Percentiles rank a stretch among this genome's conserved stretches.
Evolutionary conservation across 2,888 invertebrate genomes (phyloP).

Genomic region (Caenorhabditis sp.): DNA sequence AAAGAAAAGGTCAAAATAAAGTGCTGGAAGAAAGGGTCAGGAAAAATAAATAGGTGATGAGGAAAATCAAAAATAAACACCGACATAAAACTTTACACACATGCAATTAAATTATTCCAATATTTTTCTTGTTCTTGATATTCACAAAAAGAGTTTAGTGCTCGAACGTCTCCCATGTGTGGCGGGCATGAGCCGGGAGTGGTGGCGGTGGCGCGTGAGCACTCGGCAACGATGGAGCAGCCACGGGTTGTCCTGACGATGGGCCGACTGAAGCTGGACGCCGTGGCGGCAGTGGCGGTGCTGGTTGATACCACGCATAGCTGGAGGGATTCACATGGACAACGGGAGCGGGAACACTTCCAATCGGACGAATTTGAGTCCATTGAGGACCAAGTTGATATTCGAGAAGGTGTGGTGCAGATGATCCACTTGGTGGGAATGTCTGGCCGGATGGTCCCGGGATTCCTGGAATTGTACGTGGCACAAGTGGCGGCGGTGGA

Average conservation of each 20-base stretch:
- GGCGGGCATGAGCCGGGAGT: constrained; percentile 13
- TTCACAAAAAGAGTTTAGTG: not conserved
- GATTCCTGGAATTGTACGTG: constrained; percentile 36
- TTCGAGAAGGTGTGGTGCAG: constrained; percentile 52
- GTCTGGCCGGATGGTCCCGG: constrained; percentile 17
- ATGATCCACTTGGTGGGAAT: constrained; percentile 38
- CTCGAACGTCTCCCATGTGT: constrained; percentile 48
- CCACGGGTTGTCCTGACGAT: constrained; percentile 19
- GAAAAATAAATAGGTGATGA: not conserved
- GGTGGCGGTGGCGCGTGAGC: not conserved
- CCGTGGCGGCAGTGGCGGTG: constrained; percentile 40
- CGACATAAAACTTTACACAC: not conserved
- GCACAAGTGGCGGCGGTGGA: constrained; percentile 45
- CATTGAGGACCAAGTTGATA: constrained; percentile 44
- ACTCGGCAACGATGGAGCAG: not conserved
- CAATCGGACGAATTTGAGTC: constrained; percentile 3
- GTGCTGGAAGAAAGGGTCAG: not conserved
- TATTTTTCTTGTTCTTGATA: not conserved
- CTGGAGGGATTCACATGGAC: not conserved
- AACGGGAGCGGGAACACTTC: not conserved
- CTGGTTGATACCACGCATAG: constrained; percentile 18
- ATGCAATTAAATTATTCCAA: not conserved
- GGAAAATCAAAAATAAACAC: not conserved
- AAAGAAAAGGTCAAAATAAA: no score
- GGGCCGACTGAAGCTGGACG: constrained; percentile 52